These are phyloP conservation scores for Camelus bactrianus DNA, from an alignment of 2,113 vertebrate species.

Conservation along the genomic window DNA sequence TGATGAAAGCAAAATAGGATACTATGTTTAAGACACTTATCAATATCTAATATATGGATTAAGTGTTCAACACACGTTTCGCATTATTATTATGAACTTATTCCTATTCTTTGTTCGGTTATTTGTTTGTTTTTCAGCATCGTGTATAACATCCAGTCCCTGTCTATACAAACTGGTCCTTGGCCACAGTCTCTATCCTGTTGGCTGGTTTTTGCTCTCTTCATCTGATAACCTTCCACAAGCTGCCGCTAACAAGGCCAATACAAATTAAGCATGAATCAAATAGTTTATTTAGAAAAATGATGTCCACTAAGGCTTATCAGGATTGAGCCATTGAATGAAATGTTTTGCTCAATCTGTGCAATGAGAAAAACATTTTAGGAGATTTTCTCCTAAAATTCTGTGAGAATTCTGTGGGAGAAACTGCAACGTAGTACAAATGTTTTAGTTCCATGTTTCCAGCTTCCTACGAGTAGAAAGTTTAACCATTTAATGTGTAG, in stretches of 20 bases:
- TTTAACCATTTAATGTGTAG: background rate
- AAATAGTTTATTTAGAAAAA: conserved; percentile 9
- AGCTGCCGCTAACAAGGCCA: background rate
- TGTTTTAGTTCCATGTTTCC: background rate
- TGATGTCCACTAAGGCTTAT: background rate
- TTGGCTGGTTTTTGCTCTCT: background rate
- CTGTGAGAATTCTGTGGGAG: background rate
- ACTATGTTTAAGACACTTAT: background rate
- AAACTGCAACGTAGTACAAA: background rate
- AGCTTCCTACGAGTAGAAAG: background rate
- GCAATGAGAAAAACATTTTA: background rate
- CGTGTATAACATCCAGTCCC: background rate
- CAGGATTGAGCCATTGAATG: background rate
- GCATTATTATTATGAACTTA: background rate
- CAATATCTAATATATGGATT: background rate
- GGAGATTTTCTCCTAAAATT: background rate
- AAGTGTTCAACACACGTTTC: background rate
- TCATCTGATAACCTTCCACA: background rate
- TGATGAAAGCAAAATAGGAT: background rate
- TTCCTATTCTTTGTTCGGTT: background rate
- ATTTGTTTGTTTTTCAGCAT: background rate
- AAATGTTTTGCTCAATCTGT: background rate
- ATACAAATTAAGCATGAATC: background rate
- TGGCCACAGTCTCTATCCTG: background rate
- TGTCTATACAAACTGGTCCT: background rate